Conservation (phyloP, 2,797 vertebrate species). For the Euphonia xanthogaster region DNA sequence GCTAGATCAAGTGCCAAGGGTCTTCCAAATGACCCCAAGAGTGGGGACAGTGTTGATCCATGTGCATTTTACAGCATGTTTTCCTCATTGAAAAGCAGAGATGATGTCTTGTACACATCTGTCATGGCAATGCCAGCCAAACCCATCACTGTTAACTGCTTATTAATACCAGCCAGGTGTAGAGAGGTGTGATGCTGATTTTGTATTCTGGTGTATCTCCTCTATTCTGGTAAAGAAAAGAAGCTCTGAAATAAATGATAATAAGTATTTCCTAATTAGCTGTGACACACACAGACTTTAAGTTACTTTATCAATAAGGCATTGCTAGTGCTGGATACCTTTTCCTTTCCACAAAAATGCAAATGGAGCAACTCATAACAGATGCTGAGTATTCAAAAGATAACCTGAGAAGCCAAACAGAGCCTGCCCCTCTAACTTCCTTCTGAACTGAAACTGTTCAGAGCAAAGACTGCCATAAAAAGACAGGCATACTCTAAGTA, state of each 20-base stretch:
- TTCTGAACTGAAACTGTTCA: not conserved
- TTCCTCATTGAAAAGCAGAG: not conserved
- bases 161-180: not conserved
- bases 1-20: not conserved
- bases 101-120: not conserved
- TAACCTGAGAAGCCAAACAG: not conserved
- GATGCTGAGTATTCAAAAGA: not conserved
- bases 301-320: not conserved
- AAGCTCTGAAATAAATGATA: not conserved
- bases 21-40: not conserved
- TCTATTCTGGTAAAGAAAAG: not conserved
- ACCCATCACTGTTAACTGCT: not conserved
- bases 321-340: not conserved
- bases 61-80: not conserved
- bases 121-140: not conserved
- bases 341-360: slow-evolving; percentile 11
- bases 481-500: not conserved
- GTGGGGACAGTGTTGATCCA: not conserved
- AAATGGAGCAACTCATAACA: not conserved
- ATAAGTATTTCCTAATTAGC: not conserved
- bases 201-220: not conserved
- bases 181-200: not conserved
- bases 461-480: not conserved
- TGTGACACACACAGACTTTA: not conserved
- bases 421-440: not conserved